Conservation (phyloP, 2,113 vertebrate species). For the Regulus satrapa region DNA sequence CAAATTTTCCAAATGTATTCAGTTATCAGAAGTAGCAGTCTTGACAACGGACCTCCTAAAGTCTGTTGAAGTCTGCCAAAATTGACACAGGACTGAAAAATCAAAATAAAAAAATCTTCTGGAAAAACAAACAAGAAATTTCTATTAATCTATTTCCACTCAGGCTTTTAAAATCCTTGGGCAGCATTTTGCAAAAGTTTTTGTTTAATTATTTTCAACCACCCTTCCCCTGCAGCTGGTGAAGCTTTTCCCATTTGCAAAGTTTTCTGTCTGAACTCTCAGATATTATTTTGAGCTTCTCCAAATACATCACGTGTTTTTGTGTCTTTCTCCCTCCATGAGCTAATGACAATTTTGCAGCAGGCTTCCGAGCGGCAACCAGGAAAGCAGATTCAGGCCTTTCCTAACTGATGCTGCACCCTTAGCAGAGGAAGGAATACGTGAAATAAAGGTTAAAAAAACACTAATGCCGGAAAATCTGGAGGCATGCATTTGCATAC, state of each 20-base stretch:
- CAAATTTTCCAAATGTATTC: neutral
- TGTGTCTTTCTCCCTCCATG: neutral
- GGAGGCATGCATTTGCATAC: neutral
- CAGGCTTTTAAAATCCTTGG: neutral
- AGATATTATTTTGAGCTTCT: neutral
- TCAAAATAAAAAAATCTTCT: neutral
- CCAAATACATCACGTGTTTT: neutral
- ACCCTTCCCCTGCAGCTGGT: neutral
- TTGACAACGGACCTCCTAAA: neutral
- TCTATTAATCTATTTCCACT: neutral
- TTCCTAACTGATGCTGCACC: neutral
- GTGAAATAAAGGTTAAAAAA: neutral
- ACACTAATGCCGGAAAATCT: neutral
- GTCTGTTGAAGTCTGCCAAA: neutral
- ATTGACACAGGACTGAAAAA: neutral
- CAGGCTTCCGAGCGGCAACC: neutral
- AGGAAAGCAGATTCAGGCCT: neutral
- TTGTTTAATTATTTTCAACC: neutral
- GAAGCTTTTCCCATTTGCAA: neutral
- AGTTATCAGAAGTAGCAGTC: neutral
- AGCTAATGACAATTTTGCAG: neutral
- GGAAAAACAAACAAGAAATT: neutral
- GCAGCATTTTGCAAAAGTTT: neutral
- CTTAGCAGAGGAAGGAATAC: neutral
- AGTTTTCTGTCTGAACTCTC: neutral